phyloP scores from a whole-genome alignment of 2,888 invertebrate species.

The Heliconius sara region DNA sequence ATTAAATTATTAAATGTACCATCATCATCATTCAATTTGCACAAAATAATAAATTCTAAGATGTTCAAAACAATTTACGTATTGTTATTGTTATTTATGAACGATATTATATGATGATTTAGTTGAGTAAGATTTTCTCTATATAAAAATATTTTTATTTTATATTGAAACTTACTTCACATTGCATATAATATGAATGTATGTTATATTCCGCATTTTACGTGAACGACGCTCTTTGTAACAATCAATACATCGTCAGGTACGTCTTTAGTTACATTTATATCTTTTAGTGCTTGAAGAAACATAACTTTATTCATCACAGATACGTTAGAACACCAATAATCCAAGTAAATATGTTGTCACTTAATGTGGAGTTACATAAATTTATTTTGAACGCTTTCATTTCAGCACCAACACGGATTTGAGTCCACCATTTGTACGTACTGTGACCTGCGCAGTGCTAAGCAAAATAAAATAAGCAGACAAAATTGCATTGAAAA shows the following conservation, averaged over 20 bases:
- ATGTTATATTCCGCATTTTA: slow-evolving; percentile 24
- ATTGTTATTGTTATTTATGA: too few species aligned
- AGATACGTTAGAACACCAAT: slow-evolving; percentile 11
- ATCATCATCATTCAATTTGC: not conserved
- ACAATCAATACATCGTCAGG: slow-evolving; percentile 24
- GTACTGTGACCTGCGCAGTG: slow-evolving; percentile 30
- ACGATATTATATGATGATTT: not conserved
- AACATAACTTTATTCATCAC: slow-evolving; percentile 15
- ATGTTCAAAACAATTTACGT: not conserved
- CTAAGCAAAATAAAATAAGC: not conserved
- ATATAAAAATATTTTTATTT: not conserved
- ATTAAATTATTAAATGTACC: not conserved
- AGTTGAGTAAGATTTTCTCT: not conserved
- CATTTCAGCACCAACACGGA: slow-evolving; percentile 26
- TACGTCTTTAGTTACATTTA: not conserved
- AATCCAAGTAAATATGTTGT: slow-evolving; percentile 1
- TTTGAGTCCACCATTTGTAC: slow-evolving; percentile 30
- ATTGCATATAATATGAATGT: slow-evolving; percentile 10
- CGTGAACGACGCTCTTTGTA: slow-evolving; percentile 9
- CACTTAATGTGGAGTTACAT: slow-evolving; percentile 5
- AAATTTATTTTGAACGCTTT: slow-evolving; percentile 23
- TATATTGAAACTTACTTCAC: slow-evolving; percentile 29
- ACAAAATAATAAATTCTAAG: not conserved
- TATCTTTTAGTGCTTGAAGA: not conserved
- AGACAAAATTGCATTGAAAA: not conserved